These are phyloP conservation scores for Rhinopomastus cyanomelas DNA, from an alignment of 2,113 vertebrate species.

Conservation along the genomic window DNA sequence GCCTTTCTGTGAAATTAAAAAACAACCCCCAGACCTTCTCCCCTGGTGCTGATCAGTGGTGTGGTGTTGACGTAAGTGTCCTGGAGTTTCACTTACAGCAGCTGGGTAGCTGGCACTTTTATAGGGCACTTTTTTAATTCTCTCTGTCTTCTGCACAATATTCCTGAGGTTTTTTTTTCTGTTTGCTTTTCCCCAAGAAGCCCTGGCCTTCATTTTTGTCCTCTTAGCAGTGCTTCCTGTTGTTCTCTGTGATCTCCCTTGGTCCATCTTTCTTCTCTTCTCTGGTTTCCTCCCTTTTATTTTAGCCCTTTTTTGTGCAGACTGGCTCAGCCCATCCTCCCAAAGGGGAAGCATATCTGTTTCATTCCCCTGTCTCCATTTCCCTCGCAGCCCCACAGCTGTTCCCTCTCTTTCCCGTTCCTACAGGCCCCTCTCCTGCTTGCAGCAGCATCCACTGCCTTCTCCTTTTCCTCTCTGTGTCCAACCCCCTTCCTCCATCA, in stretches of 20 bases:
- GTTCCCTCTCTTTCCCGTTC: conserved; percentile 31
- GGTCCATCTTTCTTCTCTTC: conserved; percentile 59
- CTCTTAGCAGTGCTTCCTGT: neutral
- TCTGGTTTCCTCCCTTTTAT: conserved; percentile 53
- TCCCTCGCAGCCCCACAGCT: conserved; percentile 44
- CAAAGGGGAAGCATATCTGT: conserved; percentile 27
- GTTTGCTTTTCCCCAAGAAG: neutral
- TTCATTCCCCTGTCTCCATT: conserved; percentile 20
- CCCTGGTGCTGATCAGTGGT: neutral
- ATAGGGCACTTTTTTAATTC: neutral
- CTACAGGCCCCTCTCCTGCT: neutral
- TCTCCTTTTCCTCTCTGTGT: neutral
- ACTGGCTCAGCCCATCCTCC: conserved; percentile 32
- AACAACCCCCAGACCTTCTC: neutral
- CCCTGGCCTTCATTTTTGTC: neutral
- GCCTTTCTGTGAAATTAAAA: neutral
- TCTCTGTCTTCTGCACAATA: conserved; percentile 16
- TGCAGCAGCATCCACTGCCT: neutral
- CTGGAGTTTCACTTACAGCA: conserved; percentile 24
- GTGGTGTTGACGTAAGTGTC: neutral
- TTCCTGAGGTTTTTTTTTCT: neutral
- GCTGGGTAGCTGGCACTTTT: conserved; percentile 28
- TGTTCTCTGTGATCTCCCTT: conserved; percentile 34
- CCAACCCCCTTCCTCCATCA: conserved; percentile 17
- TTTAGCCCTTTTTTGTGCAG: conserved; percentile 27